Conservation (phyloP, 2,113 vertebrate species). For the Rhea americana region DNA sequence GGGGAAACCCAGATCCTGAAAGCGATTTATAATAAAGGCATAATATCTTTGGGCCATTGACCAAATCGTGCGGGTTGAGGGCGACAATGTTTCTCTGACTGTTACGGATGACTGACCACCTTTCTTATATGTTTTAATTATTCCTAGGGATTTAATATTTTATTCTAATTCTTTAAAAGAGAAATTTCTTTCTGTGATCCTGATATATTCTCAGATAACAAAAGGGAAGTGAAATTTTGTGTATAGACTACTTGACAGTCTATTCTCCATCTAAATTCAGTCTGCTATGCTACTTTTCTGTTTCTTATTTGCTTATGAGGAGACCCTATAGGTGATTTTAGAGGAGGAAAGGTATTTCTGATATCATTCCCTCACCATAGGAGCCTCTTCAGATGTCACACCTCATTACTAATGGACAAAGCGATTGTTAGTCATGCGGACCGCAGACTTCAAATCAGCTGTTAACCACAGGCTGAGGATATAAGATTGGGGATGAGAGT, state of each 20-base stretch:
- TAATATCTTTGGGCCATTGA: neutral
- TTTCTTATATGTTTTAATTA: neutral
- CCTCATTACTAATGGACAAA: neutral
- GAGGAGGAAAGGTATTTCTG: neutral
- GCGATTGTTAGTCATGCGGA: neutral
- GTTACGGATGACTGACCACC: neutral
- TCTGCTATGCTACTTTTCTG: neutral
- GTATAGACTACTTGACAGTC: neutral
- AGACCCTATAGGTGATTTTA: neutral
- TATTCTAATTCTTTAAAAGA: neutral
- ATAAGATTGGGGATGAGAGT: neutral
- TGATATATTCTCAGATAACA: neutral
- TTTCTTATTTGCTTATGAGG: neutral
- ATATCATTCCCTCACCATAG: neutral
- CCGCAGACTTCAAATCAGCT: neutral
- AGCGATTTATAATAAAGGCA: neutral
- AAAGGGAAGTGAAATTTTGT: neutral
- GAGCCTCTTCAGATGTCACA: neutral
- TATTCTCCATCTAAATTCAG: neutral
- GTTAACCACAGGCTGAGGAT: neutral
- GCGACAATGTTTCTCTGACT: neutral
- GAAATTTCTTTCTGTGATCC: neutral
- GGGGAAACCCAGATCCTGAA: neutral
- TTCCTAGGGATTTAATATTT: neutral
- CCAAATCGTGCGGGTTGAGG: neutral